Base-by-base conservation (phyloP, 1,140 invertebrate genomes). In the Olivierus martensii region DNA sequence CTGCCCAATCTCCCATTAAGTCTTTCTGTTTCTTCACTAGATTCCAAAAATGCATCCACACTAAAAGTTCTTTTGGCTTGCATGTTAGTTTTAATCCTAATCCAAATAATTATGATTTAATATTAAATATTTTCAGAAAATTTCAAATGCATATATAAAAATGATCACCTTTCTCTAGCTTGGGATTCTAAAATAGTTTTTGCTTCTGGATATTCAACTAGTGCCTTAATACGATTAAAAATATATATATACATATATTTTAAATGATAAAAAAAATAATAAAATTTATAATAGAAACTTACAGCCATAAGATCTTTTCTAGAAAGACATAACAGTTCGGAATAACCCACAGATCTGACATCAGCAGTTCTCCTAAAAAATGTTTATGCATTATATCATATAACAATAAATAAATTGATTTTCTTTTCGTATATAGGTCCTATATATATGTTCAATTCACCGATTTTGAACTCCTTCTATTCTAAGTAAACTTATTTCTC, bases 291-390 rank as follows among this genome's bases (percentile, higher is more conserved):
- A 43, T 43, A 12, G 17, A 6, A 14, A 14, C 42, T 56, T 18
- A 56, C 55, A 15, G 55, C 21, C 55, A 56, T 58, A 7, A 58
- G 22, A 50, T 58, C 56, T 35, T 49, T 46, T 10, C 56, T 41
- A 34, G 56, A 58, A 4, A 58, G 41, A 41, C 56, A 58, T 3
- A 58, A 44, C 6, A 58, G 46, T 21, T 58, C 56, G n/a, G 56
- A 58, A 21, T 58, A 58, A 2, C 56, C 56, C 14, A 58, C 52
- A 15, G 56, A 58, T 28, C 56, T 39, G 37, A 58, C 56, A 17
- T 58, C 56, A 10, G 56, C 56, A 3, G 56, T 58, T 6, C 56
- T 46, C 53, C 56, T 58, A 39, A 34, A 41, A 37, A n/a, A n/a
- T n/a, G n/a, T n/a, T n/a, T n/a, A n/a, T n/a, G n/a, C n/a, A n/a